Evolutionary conservation across 2,113 vertebrate species (phyloP).

Genomic region (Oenanthe oenanthe): DNA sequence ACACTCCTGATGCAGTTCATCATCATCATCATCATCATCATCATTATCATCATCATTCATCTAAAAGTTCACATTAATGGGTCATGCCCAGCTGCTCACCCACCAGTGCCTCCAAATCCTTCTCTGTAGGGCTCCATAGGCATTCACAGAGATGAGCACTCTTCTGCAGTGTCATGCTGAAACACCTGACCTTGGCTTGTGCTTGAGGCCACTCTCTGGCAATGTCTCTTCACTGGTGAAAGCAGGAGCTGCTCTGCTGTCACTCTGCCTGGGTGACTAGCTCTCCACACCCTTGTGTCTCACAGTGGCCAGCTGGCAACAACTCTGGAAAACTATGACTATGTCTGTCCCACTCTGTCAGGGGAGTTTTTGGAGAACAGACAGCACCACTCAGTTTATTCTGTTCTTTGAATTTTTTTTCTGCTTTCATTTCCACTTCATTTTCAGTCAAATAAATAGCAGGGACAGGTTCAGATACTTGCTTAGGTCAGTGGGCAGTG

Average conservation of each 20-base stretch:
- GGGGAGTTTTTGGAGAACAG: neutral
- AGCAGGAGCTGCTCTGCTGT: neutral
- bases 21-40: too few species aligned
- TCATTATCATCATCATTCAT: too few species aligned
- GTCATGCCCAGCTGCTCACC: neutral
- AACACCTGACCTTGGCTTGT: neutral
- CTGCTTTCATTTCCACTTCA: neutral
- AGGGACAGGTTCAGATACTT: neutral
- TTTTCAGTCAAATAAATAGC: neutral
- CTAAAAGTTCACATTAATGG: accelerated
- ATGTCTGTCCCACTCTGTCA: neutral
- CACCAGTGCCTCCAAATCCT: neutral
- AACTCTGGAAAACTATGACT: neutral
- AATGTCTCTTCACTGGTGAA: neutral
- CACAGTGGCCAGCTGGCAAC: neutral
- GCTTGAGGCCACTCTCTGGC: neutral
- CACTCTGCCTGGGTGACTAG: neutral
- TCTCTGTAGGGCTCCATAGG: neutral
- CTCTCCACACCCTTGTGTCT: neutral
- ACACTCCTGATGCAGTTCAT: neutral
- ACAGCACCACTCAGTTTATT: neutral
- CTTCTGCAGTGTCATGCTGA: neutral
- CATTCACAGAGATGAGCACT: neutral
- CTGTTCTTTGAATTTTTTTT: neutral
- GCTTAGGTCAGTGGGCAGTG: neutral